Conservation (phyloP, 1,140 invertebrate genomes). For the Aphidius ervi region DNA sequence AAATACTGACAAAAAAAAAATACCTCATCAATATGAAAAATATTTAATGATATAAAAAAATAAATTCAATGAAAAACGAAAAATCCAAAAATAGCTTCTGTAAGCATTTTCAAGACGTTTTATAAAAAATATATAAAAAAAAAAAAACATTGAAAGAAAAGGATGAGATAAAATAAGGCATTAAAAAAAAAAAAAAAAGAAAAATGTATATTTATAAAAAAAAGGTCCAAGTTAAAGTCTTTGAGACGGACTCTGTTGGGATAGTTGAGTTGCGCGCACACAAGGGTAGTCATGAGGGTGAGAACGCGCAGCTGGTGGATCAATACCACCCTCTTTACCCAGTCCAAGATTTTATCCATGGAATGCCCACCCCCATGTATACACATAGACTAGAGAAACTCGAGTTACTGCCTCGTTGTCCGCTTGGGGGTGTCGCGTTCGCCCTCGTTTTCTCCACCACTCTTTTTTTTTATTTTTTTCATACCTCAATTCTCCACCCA, state of each 20-base stretch:
- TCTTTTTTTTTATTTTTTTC: background rate
- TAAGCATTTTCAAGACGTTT: background rate
- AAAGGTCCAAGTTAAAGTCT: background rate
- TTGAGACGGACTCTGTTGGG: background rate
- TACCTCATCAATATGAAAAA: no score
- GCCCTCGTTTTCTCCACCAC: constrained; percentile 8
- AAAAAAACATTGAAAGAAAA: background rate
- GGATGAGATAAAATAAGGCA: no score
- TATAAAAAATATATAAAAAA: background rate
- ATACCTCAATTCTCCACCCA: constrained; percentile 16
- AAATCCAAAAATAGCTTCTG: background rate
- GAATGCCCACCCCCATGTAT: constrained; percentile 7
- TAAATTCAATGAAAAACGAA: no score
- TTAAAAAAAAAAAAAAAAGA: background rate
- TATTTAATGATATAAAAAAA: background rate
- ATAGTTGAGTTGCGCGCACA: constrained; percentile 12
- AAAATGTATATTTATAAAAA: background rate
- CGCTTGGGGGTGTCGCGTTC: constrained; percentile 25
- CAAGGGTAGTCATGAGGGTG: constrained; percentile 30
- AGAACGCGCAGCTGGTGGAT: constrained; percentile 51
- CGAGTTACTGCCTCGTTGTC: constrained; percentile 14
- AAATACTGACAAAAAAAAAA: background rate
- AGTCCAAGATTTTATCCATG: constrained; percentile 11
- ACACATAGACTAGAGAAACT: constrained; percentile 2
- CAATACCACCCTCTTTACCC: constrained; percentile 43